Evolutionary conservation across 2,113 vertebrate genomes (phyloP).

Genomic region (Pogona vitticeps): DNA sequence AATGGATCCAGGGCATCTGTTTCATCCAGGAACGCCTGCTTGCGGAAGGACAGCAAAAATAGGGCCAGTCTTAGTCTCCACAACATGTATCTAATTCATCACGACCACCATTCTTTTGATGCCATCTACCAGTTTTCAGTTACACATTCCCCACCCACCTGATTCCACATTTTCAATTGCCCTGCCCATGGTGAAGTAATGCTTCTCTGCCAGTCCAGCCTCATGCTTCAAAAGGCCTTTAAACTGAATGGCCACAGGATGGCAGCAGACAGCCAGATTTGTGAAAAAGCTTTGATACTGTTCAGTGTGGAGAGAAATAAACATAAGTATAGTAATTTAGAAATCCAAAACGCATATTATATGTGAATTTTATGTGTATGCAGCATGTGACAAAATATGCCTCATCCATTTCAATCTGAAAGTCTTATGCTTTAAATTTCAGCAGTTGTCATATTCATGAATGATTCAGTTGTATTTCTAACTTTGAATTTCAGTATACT

Average conservation of each 20-base stretch:
- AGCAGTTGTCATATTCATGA: neutral
- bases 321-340: neutral
- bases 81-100: neutral
- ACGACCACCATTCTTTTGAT: neutral
- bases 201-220: no score
- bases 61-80: no score
- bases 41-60: no score
- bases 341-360: neutral
- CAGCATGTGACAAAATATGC: neutral
- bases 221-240: neutral
- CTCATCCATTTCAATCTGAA: neutral
- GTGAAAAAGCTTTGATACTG: neutral
- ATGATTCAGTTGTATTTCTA: neutral
- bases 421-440: neutral
- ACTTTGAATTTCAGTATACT: neutral
- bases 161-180: neutral
- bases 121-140: neutral
- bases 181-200: neutral
- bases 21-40: no score
- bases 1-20: no score
- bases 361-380: neutral
- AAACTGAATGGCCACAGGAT: neutral
- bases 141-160: neutral
- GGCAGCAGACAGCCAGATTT: slow-evolving; percentile 9
- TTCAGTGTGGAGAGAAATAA: neutral